Evolutionary conservation across 2,113 vertebrate species (phyloP), one percentile per base, ranked within the genome.

Genomic region (Tamias sibiricus): DNA sequence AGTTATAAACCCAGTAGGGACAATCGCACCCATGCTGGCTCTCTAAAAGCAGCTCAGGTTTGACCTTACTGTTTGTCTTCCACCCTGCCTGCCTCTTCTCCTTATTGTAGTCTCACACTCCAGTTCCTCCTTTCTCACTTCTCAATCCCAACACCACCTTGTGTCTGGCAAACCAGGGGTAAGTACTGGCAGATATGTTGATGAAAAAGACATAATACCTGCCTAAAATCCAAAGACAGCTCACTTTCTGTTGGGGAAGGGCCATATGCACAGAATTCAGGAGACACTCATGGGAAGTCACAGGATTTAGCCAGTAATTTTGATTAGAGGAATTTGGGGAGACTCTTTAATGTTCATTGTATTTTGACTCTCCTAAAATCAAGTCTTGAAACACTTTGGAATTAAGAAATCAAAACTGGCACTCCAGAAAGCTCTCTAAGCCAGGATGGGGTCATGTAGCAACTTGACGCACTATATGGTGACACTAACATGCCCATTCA

Each of bases 321-420:
- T 37, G 13, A n/a, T 20, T 69, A 47, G 93, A 81, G 37, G 57
- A 76, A 42, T 79, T 32, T 35, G 17, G 24, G 62, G 90, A 49
- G 32, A 16, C 49, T 22, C n/a, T n/a, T n/a, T n/a, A 5, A 66
- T 57, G 35, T 44, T 32, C 4, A 2, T 85, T 64, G 4, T 88
- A 49, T 82, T 91, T 96, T 91, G 24, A 69, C 28, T 2, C 2
- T 86, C 22, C 49, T 69, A 44, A 91, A 92, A 84, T 16, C 22
- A 44, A 68, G 24, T 32, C 47, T 89, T 85, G 19, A 52, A 93
- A 76, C 81, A 35, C 40, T 40, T 44, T 87, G 35, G 40, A 90
- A 91, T 82, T 90, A 93, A 62, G 44, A 95, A 95, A 93, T 68
- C 80, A 87, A 30, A 93, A 72, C 19, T 26, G 22, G 10, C 40